These are phyloP conservation scores for Nudaria mundana DNA, from an alignment of 2,888 invertebrate species.

Conservation along the genomic window DNA sequence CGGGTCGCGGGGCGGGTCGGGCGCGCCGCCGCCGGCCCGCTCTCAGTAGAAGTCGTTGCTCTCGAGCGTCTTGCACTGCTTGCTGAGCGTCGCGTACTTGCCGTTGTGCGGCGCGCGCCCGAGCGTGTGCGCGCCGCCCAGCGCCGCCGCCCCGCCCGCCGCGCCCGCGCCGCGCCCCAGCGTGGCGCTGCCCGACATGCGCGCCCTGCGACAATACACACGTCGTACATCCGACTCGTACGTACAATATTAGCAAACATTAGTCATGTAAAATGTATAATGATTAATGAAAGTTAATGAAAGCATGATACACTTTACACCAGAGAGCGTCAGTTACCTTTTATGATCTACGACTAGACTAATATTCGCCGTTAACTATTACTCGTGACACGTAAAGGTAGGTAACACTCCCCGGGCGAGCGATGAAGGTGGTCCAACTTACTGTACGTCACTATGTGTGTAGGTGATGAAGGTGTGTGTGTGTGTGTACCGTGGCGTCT, in stretches of 20 bases:
- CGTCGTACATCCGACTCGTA: not conserved
- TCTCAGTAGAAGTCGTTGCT: constrained; percentile 97
- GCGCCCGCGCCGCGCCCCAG: constrained; percentile 34
- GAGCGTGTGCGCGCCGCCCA: constrained; percentile 83
- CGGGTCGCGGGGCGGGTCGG: constrained; percentile 64
- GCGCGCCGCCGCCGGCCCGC: constrained; percentile 83
- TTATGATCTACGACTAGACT: not conserved
- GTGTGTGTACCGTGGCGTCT: constrained; percentile 49
- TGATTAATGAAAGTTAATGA: constrained; percentile 6
- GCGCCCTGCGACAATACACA: constrained; percentile 40
- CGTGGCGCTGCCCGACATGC: constrained; percentile 61
- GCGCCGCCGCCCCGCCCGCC: constrained; percentile 55
- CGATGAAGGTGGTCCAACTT: constrained; percentile 2
- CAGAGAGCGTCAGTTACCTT: constrained; percentile 4
- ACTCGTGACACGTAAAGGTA: too few species aligned
- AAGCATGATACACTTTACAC: constrained; percentile 16
- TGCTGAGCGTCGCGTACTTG: constrained; percentile 97
- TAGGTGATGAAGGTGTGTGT: constrained; percentile 13
- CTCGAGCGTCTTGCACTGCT: constrained; percentile 97
- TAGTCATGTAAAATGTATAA: constrained; percentile 11
- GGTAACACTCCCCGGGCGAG: not conserved
- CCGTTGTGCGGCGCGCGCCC: constrained; percentile 88
- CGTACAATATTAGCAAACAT: not conserved
- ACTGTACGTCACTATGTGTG: constrained; percentile 7
- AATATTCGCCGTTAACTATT: too few species aligned